Conservation (phyloP, 2,888 invertebrate genomes). For the Ligdia adustata region DNA sequence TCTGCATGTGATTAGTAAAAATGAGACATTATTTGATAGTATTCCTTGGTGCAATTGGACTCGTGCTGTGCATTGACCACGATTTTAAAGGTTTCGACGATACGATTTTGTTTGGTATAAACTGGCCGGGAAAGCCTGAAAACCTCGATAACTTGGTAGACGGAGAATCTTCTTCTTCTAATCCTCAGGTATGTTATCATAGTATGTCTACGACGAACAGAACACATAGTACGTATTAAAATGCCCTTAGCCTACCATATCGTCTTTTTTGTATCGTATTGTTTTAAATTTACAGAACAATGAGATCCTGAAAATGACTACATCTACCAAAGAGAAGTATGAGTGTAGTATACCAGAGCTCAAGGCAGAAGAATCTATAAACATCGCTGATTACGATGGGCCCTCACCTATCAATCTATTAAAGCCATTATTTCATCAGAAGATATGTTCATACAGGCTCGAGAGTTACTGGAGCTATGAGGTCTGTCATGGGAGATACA, state of each 20-base stretch:
- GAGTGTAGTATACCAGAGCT: slow-evolving; percentile 91
- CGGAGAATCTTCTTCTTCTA: slow-evolving; percentile 44
- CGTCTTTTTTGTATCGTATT: no score
- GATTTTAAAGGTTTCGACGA: slow-evolving; percentile 93
- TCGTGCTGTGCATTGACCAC: slow-evolving; percentile 68
- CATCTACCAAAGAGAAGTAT: slow-evolving; percentile 92
- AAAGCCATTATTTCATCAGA: slow-evolving; percentile 89
- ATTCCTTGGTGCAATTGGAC: slow-evolving; percentile 48
- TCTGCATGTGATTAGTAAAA: slow-evolving; percentile 40
- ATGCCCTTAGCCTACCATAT: no score
- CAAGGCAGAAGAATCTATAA: slow-evolving; percentile 76
- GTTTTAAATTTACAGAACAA: slow-evolving; percentile 54
- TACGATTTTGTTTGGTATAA: slow-evolving; percentile 90
- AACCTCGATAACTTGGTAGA: slow-evolving; percentile 53
- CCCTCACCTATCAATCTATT: slow-evolving; percentile 91
- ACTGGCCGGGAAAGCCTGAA: slow-evolving; percentile 86
- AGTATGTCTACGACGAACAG: no score
- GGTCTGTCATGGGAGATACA: slow-evolving; percentile 95
- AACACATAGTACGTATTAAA: no score
- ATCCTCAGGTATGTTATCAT: slow-evolving; percentile 61
- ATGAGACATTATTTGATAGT: slow-evolving; percentile 58
- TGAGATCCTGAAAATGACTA: slow-evolving; percentile 87
- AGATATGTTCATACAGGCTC: slow-evolving; percentile 92
- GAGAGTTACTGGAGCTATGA: slow-evolving; percentile 99
- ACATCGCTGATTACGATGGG: slow-evolving; percentile 87